These are phyloP conservation scores for Spicauda simplicius DNA, from an alignment of 2,888 invertebrate genomes.

Conservation along the genomic window DNA sequence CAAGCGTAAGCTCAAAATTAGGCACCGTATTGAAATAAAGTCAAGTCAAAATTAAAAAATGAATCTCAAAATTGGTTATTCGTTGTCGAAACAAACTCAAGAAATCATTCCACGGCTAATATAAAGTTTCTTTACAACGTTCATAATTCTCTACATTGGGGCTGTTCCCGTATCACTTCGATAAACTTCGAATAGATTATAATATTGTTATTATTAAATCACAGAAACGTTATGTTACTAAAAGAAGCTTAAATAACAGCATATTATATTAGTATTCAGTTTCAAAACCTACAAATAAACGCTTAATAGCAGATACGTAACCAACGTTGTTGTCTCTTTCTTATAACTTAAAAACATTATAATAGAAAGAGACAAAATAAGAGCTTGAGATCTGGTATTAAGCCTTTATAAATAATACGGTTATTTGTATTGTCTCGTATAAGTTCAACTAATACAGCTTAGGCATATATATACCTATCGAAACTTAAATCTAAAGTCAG, in stretches of 20 bases:
- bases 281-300: not conserved
- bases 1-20: slow-evolving; percentile 7
- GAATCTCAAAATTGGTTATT: slow-evolving; percentile 1
- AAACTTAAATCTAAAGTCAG: slow-evolving; percentile 3
- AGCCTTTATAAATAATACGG: not conserved
- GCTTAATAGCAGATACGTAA: not conserved
- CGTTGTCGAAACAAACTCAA: slow-evolving; percentile 21
- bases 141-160: slow-evolving; percentile 7
- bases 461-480: not conserved
- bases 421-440: slow-evolving; percentile 10
- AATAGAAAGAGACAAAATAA: slow-evolving; percentile 1
- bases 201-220: slow-evolving; percentile 31
- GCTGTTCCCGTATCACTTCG: not conserved
- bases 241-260: slow-evolving; percentile 28
- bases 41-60: not conserved
- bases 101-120: not conserved
- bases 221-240: slow-evolving; percentile 29
- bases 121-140: slow-evolving; percentile 34
- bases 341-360: not conserved
- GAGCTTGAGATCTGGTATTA: not conserved
- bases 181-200: slow-evolving; percentile 10
- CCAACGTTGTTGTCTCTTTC: not conserved
- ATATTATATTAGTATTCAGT: not conserved
- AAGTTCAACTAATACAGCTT: slow-evolving; percentile 12
- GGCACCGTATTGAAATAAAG: slow-evolving; percentile 7